Evolutionary conservation across 2,113 vertebrate species (phyloP), one percentile per base, ranked within the genome.

Genomic region (Donacobius atricapilla): DNA sequence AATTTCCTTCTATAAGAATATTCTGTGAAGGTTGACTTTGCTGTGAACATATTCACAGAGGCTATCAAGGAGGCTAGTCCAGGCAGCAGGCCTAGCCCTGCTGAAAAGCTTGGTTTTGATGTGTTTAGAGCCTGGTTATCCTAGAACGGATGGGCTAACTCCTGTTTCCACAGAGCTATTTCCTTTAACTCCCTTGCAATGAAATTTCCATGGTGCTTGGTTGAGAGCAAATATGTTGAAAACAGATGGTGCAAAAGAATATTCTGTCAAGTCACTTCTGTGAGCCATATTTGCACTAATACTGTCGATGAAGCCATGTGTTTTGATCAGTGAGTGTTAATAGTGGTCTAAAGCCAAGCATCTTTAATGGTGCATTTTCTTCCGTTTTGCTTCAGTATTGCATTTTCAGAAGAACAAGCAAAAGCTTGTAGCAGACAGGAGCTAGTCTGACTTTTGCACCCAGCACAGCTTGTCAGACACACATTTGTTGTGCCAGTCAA

Each of bases 241-340:
- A 92, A 75, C 86, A 93, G 79, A 92, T 90, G 75, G 90, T 87
- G 90, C 65, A 84, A 71, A 60, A 83, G 73, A 48, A 57, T 50
- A 84, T 50, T 75, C 57, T 94, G 75, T 69, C 76, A 93, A 78
- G 37, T 90, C 50, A 58, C 51, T 96, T 90, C 39, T 82, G 21
- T 1, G 3, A 79, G 87, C 47, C n/a, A 1, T 64, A 31, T 81
- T 94, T 96, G 72, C 94, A 92, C 71, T 90, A 47, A 24, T 78
- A 4, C 47, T 94, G 87, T 78, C 2, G 2, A 30, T 50, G 69
- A 47, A 82, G 83, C 72, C 47, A 7, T 82, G 92, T 71, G 69
- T 90, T 95, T 70, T n/a, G 44, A 65, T 0, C 40, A 75, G 66
- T 17, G 73, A 91, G 68, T 64, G 72, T 83, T 96, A 93, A 68